Conservation (phyloP, 2,797 vertebrate species). For the Pseudomugil gertrudae region DNA sequence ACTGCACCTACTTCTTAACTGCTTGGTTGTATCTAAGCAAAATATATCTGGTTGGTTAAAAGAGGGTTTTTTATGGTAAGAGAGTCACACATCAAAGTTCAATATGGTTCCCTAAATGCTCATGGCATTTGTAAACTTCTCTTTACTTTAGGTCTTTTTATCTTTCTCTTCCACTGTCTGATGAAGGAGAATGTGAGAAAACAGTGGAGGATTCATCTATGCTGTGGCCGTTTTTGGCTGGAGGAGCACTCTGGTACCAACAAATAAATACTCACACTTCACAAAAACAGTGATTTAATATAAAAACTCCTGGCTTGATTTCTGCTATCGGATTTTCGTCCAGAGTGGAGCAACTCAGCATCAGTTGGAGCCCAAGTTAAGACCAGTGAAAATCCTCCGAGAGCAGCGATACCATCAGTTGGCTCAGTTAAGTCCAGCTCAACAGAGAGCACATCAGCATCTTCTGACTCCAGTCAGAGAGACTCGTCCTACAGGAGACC, state of each 20-base stretch:
- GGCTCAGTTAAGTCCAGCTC: constrained; percentile 75
- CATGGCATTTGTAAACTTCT: constrained; percentile 9
- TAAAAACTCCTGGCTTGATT: background rate
- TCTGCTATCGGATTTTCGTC: constrained; percentile 21
- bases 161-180: constrained; percentile 83
- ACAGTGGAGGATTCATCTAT: constrained; percentile 80
- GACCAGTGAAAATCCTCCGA: constrained; percentile 52
- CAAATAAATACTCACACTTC: background rate
- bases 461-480: constrained; percentile 70
- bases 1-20: too few relatives aligned
- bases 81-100: background rate
- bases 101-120: background rate
- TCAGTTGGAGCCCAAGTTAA: constrained; percentile 57
- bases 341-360: constrained; percentile 85
- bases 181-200: constrained; percentile 82
- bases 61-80: rapidly evolving
- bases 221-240: constrained; percentile 76
- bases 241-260: constrained; percentile 75
- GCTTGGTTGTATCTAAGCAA: too few relatives aligned
- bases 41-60: too few relatives aligned
- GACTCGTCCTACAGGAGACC: constrained; percentile 61
- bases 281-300: background rate
- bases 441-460: constrained; percentile 81
- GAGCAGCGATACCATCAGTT: constrained; percentile 62
- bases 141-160: constrained; percentile 77